Base-by-base conservation (phyloP, 2,797 vertebrate species). In the Loris lydekkerianus region DNA sequence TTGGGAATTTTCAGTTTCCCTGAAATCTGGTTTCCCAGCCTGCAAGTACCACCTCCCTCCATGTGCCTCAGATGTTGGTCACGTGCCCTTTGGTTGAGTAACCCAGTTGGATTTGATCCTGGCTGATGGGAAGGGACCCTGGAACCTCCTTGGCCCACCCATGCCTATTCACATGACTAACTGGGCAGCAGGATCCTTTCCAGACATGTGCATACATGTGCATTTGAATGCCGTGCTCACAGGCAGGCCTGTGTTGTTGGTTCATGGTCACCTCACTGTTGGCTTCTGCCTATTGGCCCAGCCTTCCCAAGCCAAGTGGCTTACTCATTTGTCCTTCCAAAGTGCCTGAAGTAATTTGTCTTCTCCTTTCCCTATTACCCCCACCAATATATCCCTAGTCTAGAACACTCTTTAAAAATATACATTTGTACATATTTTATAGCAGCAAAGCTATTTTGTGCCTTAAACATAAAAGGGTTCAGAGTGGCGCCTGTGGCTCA, bases 311-410 rank as follows among this genome's bases (percentile, higher is more conserved):
- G 37, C 84, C 82, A 70, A 67, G 40, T 6, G 61, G 53, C 76
- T 40, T 43, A 63, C 82, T 53, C 43, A 56, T 58, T 34, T 80
- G 40, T 96, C 88, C 88, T 75, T 85, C 53, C n/a, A 70, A 89
- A 80, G 61, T 88, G 8, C 81, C 65, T 73, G 15, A 67, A 63
- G 46, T 76, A 90, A 7, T 86, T 56, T 85, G 14, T 75, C 67
- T 34, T 77, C 43, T 90, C 60, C 56, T 15, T 18, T 27, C 37
- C 27, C 18, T 1, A 11, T 18, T 20, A 4, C 27, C 31, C 29
- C 8, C 15, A 56, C 37, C 40, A 27, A n/a, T 34, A 61, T 31
- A 77, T 3, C 15, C 14, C 49, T 69, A 60, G n/a, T 93, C 18
- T 14, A 86, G 78, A 80, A 37, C 13, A 78, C 25, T 70, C 82